Evolutionary conservation across 2,113 vertebrate genomes (phyloP), one percentile per base, ranked within the genome.

Genomic region (Hystrix brachyura): DNA sequence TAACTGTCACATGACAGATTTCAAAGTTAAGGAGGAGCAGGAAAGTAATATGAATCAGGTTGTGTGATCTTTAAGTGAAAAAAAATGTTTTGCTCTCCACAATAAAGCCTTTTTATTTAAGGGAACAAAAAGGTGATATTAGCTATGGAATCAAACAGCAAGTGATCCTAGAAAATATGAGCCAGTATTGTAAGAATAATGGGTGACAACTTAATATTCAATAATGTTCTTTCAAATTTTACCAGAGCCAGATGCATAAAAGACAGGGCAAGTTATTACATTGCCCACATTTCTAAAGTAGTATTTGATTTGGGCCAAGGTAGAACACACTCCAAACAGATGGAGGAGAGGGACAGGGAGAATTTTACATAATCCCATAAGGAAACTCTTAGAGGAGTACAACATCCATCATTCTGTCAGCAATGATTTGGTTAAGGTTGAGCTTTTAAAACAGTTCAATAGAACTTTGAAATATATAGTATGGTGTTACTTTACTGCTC

Each of bases 391-490:
- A 88, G 76, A 87, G 88, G 21, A 85, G 48, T 62, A 71, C 62
- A 92, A 57, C 91, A 95, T 91, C 69, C 93, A 96, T 96, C 95
- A 97, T 96, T 94, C 94, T 95, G 93, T 96, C 96, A 91, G 90
- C 62, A 93, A 91, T 94, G 78, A 95, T 97, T 93, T 97, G 43
- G 59, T 64, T 88, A 96, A 94, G 88, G 29, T 25, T 95, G 9
- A 88, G 48, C 55, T 81, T 92, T 96, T 90, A 88, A 53, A 85
- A 5, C 48, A 76, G 64, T 87, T 96, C 85, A 91, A 55, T 0
- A 65, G 64, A 69, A 90, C 91, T 95, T 81, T 94, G 89, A 96
- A 93, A 94, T 76, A 38, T 85, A 87, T 94, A 96, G 64, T 60
- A 23, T 51, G 57, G n/a, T 84, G 19, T 81, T 95, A 87, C 79